Percentiles rank a stretch among this genome's conserved stretches.
These are phyloP conservation scores for Formica exsecta DNA, from an alignment of 1,140 invertebrate genomes.

Conservation along the genomic window DNA sequence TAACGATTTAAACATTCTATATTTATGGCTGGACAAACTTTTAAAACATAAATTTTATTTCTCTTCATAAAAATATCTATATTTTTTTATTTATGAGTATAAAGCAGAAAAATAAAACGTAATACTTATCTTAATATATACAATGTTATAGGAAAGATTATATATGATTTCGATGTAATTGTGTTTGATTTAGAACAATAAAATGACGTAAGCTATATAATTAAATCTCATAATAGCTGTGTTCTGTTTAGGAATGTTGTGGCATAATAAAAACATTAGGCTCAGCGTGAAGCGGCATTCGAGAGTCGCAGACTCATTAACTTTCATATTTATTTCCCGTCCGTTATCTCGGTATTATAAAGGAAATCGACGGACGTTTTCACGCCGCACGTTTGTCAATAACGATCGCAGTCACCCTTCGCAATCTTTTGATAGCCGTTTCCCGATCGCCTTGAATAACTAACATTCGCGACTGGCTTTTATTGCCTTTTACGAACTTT, in stretches of 20 bases:
- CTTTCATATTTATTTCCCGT: constrained; percentile 47
- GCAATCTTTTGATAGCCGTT: constrained; percentile 53
- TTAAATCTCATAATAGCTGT: neutral
- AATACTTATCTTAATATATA: neutral
- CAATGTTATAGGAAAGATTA: neutral
- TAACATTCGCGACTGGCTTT: constrained; percentile 49
- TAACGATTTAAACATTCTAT: neutral
- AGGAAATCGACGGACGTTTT: constrained; percentile 39
- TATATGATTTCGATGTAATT: constrained; percentile 12
- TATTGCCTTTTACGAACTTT: constrained; percentile 70
- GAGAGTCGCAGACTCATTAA: constrained; percentile 18
- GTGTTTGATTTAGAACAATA: neutral
- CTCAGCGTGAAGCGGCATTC: neutral
- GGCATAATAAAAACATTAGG: neutral
- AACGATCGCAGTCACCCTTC: constrained; percentile 49
- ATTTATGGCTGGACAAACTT: neutral
- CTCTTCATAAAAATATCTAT: neutral
- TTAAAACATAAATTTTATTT: neutral
- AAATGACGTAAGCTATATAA: constrained; percentile 9
- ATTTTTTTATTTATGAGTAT: neutral
- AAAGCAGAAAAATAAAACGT: constrained; percentile 4
- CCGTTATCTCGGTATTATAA: constrained; percentile 17
- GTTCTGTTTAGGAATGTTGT: constrained; percentile 33
- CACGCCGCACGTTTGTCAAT: constrained; percentile 35
- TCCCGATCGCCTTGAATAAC: constrained; percentile 79